These are phyloP conservation scores for Tetramorium alpestre DNA, from an alignment of 1,140 invertebrate species.

Conservation along the genomic window DNA sequence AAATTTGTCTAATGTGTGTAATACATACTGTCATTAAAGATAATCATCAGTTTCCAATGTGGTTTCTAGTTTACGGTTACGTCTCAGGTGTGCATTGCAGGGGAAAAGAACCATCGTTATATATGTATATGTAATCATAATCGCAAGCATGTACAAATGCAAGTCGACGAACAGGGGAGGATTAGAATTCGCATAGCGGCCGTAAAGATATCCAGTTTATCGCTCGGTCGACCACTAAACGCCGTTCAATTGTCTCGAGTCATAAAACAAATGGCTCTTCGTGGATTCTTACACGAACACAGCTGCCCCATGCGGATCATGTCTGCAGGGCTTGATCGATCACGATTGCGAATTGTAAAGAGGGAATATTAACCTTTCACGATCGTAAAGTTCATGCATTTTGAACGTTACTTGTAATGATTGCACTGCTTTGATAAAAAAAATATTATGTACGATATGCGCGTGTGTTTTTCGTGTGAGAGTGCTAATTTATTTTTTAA, in stretches of 20 bases:
- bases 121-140: conserved; percentile 8
- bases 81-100: conserved; percentile 13
- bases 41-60: conserved; percentile 12
- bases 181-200: conserved; percentile 56
- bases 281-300: conserved; percentile 16
- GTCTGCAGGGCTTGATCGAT: conserved; percentile 34
- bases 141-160: conserved; percentile 20
- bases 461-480: not conserved
- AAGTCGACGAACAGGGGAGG: not conserved
- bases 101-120: not conserved
- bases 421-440: not conserved
- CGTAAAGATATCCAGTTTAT: conserved; percentile 74
- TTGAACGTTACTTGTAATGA: not conserved
- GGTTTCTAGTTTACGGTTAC: not conserved
- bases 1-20: not conserved
- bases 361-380: conserved; percentile 37
- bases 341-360: conserved; percentile 16
- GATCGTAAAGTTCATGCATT: conserved; percentile 18
- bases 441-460: not conserved
- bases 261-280: conserved; percentile 58
- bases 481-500: not conserved
- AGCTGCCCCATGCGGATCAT: conserved; percentile 8
- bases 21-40: not conserved
- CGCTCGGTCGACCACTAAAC: conserved; percentile 63
- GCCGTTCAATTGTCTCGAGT: conserved; percentile 72